Base-by-base conservation (phyloP, 2,888 invertebrate species). In the Taphrorychus bicolor region DNA sequence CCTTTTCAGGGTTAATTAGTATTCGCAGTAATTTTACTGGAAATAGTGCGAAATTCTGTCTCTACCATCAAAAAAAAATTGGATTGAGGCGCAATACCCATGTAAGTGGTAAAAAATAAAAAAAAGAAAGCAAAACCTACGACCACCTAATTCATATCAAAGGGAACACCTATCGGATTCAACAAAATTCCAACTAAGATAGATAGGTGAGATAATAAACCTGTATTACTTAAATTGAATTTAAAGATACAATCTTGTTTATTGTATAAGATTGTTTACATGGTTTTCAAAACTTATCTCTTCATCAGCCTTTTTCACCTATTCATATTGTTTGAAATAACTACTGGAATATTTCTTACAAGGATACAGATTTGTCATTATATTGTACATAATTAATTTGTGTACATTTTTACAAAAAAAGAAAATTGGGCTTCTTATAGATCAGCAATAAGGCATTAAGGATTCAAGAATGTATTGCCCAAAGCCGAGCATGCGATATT, bases 231-330 rank as follows among this genome's bases (percentile, higher is more conserved):
- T 11, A 32, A 32, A 32, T 4, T 45, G 45, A 45, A 45, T 45
- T 45, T 45, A 17, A 4, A 45, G 45, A 45, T 45, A 4, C 5
- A 14, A 45, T 45, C 45, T 45, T 9, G 45, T n/a, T 45, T 24
- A 54, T 54, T 54, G 54, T 54, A 54, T 22, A 54, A 54, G 24
- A 54, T 54, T 54, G 54, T 54, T 54, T 54, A 54, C 54, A 54
- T 24, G 24, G 23, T 54, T 54, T 54, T 14, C 5, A 5, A 7
- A 11, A 22, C 23, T 54, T 54, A 54, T 54, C 54, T 54, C 23
- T 1, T 21, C 52, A 54, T 23, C 19, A 4, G 19, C 19, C 22
- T 9, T 11, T 32, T 9, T 3, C 1, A 32, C 11, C 11, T 32
- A 7, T 9, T 32, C 9, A 32, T 32, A 32, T 32, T 7, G 11